Percentiles rank a stretch among this genome's conserved stretches.
Evolutionary conservation across 2,888 invertebrate genomes (phyloP).

Genomic region (Ypsolopha scabrella): DNA sequence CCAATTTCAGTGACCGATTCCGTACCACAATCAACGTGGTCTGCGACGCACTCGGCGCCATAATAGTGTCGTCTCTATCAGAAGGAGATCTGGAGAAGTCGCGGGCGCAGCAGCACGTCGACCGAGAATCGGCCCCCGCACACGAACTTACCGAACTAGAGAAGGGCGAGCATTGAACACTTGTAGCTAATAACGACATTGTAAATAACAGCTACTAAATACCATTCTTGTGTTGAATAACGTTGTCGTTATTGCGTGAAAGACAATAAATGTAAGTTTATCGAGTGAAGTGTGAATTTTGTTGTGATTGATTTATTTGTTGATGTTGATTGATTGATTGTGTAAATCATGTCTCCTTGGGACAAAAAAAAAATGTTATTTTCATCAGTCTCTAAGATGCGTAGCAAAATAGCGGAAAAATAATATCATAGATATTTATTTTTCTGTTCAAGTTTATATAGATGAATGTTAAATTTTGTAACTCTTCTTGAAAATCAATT

Average conservation of each 20-base stretch:
- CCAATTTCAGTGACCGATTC: slow-evolving; percentile 79
- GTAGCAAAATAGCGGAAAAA: too few relatives aligned
- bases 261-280: slow-evolving; percentile 15
- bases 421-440: too few relatives aligned
- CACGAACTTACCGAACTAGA: slow-evolving; percentile 77
- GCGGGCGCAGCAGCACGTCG: slow-evolving; percentile 51
- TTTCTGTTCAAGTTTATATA: too few relatives aligned
- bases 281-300: slow-evolving; percentile 5
- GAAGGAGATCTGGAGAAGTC: slow-evolving; percentile 73
- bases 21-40: slow-evolving; percentile 93
- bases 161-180: slow-evolving; percentile 52
- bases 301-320: slow-evolving; percentile 4
- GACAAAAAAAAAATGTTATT: too few relatives aligned
- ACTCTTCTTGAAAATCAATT: too few relatives aligned
- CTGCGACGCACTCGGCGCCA: slow-evolving; percentile 95
- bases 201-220: slow-evolving; percentile 13
- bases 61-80: slow-evolving; percentile 88
- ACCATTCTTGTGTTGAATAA: slow-evolving; percentile 30
- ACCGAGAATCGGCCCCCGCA: slow-evolving; percentile 60
- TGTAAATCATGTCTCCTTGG: too few relatives aligned
- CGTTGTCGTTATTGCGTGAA: slow-evolving; percentile 27
- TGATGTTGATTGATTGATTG: slow-evolving; percentile 1
- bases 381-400: too few relatives aligned
- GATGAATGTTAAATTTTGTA: too few relatives aligned
- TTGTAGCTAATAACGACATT: neutral